These are phyloP conservation scores for Thalassoma bifasciatum DNA, from an alignment of 2,113 vertebrate species.

Conservation along the genomic window DNA sequence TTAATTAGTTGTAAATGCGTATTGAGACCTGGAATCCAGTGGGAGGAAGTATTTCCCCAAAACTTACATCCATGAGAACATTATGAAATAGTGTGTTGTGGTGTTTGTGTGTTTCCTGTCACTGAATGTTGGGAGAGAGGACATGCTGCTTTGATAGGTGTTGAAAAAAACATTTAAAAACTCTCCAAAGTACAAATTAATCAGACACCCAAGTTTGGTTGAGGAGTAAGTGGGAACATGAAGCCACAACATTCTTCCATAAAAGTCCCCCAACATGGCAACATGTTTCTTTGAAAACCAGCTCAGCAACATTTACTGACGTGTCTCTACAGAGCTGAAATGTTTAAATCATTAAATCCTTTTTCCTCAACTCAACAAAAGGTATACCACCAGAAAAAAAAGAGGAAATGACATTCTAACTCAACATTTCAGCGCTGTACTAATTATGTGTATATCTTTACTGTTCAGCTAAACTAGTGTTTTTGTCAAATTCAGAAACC, in stretches of 20 bases:
- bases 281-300: background rate
- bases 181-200: background rate
- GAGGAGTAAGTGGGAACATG: background rate
- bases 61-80: background rate
- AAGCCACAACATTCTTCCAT: background rate
- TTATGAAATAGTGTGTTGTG: background rate
- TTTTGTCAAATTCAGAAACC: constrained; percentile 9
- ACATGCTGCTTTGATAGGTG: constrained; percentile 4
- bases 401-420: background rate
- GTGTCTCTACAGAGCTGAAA: background rate
- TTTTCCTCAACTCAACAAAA: background rate
- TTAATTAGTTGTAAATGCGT: background rate
- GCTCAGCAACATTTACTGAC: background rate
- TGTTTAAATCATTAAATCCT: no score
- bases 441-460: background rate
- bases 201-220: background rate
- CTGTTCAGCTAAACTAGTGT: constrained; percentile 31
- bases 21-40: constrained; percentile 8
- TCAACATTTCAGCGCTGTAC: constrained; percentile 4
- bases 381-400: accelerated
- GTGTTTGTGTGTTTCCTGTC: background rate
- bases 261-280: background rate
- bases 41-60: background rate
- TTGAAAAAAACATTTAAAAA: background rate
- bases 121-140: background rate